Percentiles rank a stretch among this genome's conserved stretches.
Evolutionary conservation across 2,113 vertebrate species (phyloP).

Genomic region (Gobius niger): DNA sequence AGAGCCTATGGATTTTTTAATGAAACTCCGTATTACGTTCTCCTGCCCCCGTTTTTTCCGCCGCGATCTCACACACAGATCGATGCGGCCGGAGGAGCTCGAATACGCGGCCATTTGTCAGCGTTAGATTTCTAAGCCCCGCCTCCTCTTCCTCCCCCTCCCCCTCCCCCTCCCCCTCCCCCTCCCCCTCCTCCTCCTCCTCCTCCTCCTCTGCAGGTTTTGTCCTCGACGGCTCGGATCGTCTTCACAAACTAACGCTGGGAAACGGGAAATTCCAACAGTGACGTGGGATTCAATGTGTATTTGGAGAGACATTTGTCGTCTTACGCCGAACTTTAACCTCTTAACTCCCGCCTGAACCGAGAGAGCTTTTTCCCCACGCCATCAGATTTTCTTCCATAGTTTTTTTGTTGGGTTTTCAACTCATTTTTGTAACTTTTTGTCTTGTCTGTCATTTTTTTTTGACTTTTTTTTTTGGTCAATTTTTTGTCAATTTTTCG

Average conservation of each 20-base stretch:
- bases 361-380: no score
- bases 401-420: no score
- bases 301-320: no score
- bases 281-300: no score
- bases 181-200: constrained; percentile 38
- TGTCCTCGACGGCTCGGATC: constrained; percentile 46
- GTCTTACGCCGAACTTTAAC: no score
- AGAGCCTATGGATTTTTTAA: constrained; percentile 73
- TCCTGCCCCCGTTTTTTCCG: constrained; percentile 35
- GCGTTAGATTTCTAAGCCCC: constrained; percentile 66
- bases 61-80: constrained; percentile 57
- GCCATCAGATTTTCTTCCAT: no score
- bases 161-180: constrained; percentile 30
- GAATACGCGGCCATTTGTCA: constrained; percentile 69
- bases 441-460: no score
- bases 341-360: no score
- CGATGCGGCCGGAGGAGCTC: constrained; percentile 67
- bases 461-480: no score
- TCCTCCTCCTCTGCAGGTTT: constrained; percentile 41
- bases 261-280: not conserved
- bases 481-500: no score
- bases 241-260: no score
- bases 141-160: constrained; percentile 35
- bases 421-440: no score
- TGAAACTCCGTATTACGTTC: constrained; percentile 73